phyloP scores from a whole-genome alignment of 2,797 vertebrate species.

The Scolopax bukidnonensis region DNA sequence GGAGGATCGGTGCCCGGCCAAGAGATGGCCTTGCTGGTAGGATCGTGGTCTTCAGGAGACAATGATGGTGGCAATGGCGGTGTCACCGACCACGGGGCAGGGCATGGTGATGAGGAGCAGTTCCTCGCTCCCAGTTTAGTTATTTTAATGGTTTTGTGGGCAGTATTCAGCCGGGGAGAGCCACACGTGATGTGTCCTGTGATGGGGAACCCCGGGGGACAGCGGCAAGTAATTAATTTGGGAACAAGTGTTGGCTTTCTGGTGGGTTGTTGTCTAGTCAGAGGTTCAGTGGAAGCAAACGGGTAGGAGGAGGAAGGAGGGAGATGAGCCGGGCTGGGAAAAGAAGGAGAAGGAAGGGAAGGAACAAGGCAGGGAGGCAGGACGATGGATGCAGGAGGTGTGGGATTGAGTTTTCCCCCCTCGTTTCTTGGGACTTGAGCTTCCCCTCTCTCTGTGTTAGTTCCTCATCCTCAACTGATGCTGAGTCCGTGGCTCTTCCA shows the following conservation, averaged over 20 bases:
- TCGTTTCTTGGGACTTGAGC: background rate
- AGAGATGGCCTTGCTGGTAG: background rate
- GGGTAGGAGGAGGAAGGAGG: background rate
- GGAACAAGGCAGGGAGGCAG: background rate
- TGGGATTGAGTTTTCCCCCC: background rate
- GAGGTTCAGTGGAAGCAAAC: background rate
- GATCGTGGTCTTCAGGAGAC: background rate
- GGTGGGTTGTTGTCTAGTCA: slow-evolving; percentile 50
- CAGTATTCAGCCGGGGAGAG: background rate
- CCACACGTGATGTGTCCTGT: fast-evolving
- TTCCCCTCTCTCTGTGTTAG: background rate
- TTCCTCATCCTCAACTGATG: background rate
- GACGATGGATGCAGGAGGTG: background rate
- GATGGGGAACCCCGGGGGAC: background rate
- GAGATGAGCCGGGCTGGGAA: background rate
- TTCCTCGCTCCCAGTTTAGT: background rate
- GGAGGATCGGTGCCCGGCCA: background rate
- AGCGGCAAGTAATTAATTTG: background rate
- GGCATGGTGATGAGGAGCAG: background rate
- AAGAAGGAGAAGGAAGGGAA: background rate
- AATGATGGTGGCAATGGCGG: fast-evolving
- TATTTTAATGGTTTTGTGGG: fast-evolving
- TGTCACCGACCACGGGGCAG: background rate
- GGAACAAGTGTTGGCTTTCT: background rate
- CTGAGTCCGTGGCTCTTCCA: background rate